phyloP scores from a whole-genome alignment of 2,797 vertebrate genomes.

The Capromys pilorides region DNA sequence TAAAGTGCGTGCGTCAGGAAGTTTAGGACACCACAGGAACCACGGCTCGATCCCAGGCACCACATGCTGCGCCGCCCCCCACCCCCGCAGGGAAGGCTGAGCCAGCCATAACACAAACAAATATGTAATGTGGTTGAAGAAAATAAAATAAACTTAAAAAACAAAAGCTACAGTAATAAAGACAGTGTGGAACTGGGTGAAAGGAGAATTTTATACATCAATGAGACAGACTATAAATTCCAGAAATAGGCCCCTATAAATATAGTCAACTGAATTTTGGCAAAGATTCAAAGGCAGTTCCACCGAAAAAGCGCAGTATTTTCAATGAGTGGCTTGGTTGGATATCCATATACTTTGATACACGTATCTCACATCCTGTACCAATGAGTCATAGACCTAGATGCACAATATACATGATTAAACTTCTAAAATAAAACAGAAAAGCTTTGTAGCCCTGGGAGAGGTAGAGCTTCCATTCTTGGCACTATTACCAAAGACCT shows the following conservation, averaged over 20 bases:
- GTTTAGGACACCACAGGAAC: no score
- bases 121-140: no score
- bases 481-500: neutral
- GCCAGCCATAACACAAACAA: no score
- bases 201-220: no score
- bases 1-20: no score
- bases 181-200: rapidly evolving
- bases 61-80: no score
- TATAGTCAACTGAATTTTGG: rapidly evolving
- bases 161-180: neutral
- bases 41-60: no score
- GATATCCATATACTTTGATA: neutral
- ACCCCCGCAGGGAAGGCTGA: no score
- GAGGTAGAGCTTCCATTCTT: rapidly evolving
- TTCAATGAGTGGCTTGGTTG: rapidly evolving
- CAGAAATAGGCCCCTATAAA: neutral
- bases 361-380: no score
- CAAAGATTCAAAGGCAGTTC: neutral
- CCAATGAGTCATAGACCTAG: neutral
- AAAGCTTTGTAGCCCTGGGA: neutral
- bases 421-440: neutral
- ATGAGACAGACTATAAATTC: neutral
- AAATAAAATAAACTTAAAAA: no score
- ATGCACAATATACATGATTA: neutral
- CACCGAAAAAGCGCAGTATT: neutral